A percentile compares a stretch with the other conserved stretches of the same genome.
Evolutionary conservation across 2,113 vertebrate genomes (phyloP).

Genomic region (Amblyornis subalaris): DNA sequence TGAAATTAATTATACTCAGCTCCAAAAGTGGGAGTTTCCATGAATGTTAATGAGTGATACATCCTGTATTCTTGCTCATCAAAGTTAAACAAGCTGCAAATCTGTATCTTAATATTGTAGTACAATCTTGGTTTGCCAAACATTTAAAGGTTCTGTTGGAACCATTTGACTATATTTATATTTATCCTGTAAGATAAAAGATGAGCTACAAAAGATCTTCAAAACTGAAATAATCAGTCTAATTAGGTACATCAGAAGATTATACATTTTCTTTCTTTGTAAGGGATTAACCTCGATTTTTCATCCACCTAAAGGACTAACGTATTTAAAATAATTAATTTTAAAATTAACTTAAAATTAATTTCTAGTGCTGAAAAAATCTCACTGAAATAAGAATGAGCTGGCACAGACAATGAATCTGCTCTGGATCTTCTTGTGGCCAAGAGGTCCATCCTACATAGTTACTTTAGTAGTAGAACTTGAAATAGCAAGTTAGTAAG

Average conservation of each 20-base stretch:
- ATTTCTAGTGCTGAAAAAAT: background rate
- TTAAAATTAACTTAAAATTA: background rate
- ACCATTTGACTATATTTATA: background rate
- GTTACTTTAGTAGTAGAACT: background rate
- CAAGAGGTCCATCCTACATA: background rate
- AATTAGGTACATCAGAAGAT: background rate
- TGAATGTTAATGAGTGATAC: background rate
- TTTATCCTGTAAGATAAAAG: background rate
- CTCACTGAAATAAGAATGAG: background rate
- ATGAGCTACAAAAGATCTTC: background rate
- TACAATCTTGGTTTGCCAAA: background rate
- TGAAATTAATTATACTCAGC: slow-evolving; percentile 1
- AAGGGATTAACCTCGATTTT: background rate
- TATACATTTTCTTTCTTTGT: background rate
- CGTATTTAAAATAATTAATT: background rate
- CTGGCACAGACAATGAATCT: background rate
- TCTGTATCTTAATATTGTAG: background rate
- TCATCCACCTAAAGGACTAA: background rate
- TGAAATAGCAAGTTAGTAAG: background rate
- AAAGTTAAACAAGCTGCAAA: background rate
- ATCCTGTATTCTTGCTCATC: background rate
- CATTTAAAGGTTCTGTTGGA: background rate
- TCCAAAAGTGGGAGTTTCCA: background rate
- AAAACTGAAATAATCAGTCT: background rate
- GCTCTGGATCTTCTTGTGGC: background rate